Conservation (phyloP, 2,113 vertebrate genomes). For the Ictalurus furcatus region DNA sequence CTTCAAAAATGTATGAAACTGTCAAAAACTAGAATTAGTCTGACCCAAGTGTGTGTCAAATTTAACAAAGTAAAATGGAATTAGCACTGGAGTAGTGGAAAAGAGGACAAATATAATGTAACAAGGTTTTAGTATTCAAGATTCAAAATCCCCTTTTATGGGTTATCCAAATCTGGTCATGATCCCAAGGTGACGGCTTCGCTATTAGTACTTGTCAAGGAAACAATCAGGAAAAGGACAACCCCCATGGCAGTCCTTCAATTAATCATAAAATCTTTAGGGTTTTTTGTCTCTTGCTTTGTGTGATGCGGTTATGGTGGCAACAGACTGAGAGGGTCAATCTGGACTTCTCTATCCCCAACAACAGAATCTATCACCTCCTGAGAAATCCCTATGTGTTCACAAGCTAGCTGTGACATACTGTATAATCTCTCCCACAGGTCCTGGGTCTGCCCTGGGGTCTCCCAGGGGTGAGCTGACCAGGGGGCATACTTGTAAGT, state of each 20-base stretch:
- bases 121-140: not conserved
- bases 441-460: not conserved
- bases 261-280: not conserved
- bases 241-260: not conserved
- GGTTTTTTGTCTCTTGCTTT: not conserved
- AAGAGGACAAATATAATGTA: not conserved
- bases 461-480: not conserved
- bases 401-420: not conserved
- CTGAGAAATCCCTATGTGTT: not conserved
- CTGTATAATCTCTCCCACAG: not conserved
- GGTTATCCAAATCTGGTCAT: not conserved
- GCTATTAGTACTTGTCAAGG: not conserved
- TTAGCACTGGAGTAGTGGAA: not conserved
- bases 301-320: not conserved
- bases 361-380: not conserved
- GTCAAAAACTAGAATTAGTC: not conserved
- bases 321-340: not conserved
- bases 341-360: not conserved
- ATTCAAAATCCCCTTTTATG: not conserved
- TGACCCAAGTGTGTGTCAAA: not conserved
- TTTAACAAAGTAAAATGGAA: not conserved
- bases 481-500: not conserved
- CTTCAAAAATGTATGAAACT: not conserved
- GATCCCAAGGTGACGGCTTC: not conserved
- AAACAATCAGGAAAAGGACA: not conserved